phyloP scores from a whole-genome alignment of 1,140 invertebrate genomes.

The Lamellibrachia luymesi region DNA sequence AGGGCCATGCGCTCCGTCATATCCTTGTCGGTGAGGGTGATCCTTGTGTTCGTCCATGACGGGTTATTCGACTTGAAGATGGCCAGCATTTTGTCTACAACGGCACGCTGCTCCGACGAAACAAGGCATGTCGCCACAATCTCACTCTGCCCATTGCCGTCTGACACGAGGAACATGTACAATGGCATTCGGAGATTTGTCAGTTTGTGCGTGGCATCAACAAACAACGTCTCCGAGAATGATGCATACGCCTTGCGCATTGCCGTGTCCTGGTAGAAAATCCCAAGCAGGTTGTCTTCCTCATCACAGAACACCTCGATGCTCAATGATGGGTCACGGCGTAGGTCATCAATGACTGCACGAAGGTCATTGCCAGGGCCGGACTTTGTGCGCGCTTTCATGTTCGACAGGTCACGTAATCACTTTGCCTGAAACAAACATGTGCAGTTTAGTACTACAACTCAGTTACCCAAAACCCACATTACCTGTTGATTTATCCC shows the following conservation, averaged over 20 bases:
- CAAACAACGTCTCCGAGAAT: neutral
- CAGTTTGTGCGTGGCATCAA: constrained; percentile 16
- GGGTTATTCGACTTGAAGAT: neutral
- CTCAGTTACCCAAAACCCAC: too few relatives aligned
- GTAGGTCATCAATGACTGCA: too few relatives aligned
- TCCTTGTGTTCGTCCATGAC: neutral
- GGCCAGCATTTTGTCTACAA: too few relatives aligned
- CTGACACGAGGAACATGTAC: constrained; percentile 5
- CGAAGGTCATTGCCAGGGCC: too few relatives aligned
- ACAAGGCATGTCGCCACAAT: neutral
- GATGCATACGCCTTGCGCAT: neutral
- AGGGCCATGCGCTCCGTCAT: constrained; percentile 7
- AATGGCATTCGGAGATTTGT: constrained; percentile 13
- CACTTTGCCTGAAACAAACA: too few relatives aligned
- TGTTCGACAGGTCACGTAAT: too few relatives aligned
- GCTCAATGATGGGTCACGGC: too few relatives aligned
- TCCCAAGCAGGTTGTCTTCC: neutral
- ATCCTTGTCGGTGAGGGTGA: neutral
- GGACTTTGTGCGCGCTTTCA: too few relatives aligned
- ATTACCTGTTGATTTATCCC: too few relatives aligned
- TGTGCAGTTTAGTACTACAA: too few relatives aligned
- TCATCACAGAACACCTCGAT: too few relatives aligned
- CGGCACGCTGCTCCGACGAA: too few relatives aligned
- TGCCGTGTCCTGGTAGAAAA: constrained; percentile 9
- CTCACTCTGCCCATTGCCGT: constrained; percentile 17